phyloP scores from a whole-genome alignment of 2,797 vertebrate species.

The Eurystomus glaucurus region DNA sequence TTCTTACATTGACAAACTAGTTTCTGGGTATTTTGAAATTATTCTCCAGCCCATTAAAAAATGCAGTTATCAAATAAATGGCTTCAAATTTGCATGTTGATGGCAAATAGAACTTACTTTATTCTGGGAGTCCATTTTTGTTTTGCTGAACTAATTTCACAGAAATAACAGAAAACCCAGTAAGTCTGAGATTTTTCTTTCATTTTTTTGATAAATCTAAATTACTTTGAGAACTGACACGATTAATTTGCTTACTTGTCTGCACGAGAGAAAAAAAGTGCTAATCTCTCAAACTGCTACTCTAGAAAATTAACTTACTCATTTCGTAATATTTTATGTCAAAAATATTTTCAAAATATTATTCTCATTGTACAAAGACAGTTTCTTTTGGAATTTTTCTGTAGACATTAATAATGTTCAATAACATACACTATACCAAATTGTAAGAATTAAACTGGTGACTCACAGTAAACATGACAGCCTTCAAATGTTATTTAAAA shows the following conservation, averaged over 20 bases:
- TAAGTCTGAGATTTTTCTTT: background rate
- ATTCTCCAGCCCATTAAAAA: background rate
- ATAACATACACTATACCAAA: conserved; percentile 19
- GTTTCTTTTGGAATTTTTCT: background rate
- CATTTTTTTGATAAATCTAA: background rate
- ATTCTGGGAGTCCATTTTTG: background rate
- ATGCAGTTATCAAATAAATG: background rate
- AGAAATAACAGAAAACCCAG: background rate
- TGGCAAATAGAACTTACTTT: background rate
- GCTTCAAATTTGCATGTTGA: background rate
- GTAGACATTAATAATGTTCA: background rate
- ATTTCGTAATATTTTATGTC: background rate
- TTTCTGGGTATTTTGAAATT: background rate
- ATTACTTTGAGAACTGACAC: background rate
- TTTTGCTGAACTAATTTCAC: background rate
- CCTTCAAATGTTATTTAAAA: conserved; percentile 10
- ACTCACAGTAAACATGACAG: conserved; percentile 17
- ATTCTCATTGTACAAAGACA: background rate
- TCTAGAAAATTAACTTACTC: background rate
- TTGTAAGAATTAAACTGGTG: conserved; percentile 44
- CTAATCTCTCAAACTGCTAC: background rate
- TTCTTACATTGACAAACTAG: background rate
- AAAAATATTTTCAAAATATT: background rate
- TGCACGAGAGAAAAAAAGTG: background rate
- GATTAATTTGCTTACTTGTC: background rate